Percentiles rank a stretch among this genome's conserved stretches.
Evolutionary conservation across 2,888 invertebrate genomes (phyloP).

Genomic region (Athalia rosae): DNA sequence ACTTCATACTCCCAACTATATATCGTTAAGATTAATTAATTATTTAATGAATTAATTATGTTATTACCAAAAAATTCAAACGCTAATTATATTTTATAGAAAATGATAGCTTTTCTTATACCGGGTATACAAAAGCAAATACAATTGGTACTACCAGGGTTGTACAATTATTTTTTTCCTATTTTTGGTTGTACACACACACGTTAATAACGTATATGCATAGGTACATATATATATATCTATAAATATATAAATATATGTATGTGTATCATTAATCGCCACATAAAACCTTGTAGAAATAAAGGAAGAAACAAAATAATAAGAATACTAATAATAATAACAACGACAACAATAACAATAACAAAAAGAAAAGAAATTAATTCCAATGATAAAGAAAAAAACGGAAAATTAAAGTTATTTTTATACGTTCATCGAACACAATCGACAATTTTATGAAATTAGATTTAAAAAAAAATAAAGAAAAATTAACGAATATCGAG

Average conservation of each 20-base stretch:
- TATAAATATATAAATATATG: no score
- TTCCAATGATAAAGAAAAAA: neutral
- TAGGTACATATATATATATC: neutral
- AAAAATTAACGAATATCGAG: no score
- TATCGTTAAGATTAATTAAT: constrained; percentile 21
- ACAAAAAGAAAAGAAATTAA: no score
- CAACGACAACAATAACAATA: constrained; percentile 39
- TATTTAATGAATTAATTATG: constrained; percentile 21
- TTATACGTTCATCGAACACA: no score
- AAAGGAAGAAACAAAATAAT: neutral
- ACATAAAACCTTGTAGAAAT: neutral
- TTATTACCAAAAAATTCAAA: constrained; percentile 28
- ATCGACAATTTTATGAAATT: no score
- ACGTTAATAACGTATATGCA: neutral
- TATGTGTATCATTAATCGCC: constrained; percentile 4
- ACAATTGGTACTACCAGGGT: constrained; percentile 57
- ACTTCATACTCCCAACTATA: constrained; percentile 17
- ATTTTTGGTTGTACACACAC: no score
- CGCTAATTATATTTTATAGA: constrained; percentile 20
- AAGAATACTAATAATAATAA: constrained; percentile 30
- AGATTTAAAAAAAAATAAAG: no score
- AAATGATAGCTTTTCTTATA: constrained; percentile 38
- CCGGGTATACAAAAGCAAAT: constrained; percentile 49
- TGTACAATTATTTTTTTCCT: constrained; percentile 52
- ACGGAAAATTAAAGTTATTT: no score